phyloP scores from a whole-genome alignment of 2,888 invertebrate genomes.

The Brachypalpus laphriformis region DNA sequence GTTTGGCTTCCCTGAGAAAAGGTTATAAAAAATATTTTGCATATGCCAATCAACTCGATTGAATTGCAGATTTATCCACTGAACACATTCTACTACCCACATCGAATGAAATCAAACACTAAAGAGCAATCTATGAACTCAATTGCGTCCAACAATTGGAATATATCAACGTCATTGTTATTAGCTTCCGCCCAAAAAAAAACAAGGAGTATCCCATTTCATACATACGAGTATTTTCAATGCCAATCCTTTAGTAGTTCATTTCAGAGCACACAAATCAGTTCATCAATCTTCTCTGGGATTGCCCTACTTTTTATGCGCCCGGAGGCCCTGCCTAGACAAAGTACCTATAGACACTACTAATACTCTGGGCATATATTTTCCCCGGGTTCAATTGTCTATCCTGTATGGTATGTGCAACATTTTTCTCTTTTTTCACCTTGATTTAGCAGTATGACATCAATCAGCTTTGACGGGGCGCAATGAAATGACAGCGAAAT shows the following conservation, averaged over 20 bases:
- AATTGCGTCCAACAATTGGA: not conserved
- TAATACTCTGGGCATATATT: not conserved
- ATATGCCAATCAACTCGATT: too few relatives aligned
- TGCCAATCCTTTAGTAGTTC: conserved; percentile 20
- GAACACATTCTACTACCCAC: not conserved
- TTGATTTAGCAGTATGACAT: conserved; percentile 40
- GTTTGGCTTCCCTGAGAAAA: too few relatives aligned
- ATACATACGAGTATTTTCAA: conserved; percentile 21
- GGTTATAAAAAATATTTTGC: too few relatives aligned
- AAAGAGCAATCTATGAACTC: not conserved
- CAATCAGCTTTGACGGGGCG: conserved; percentile 44
- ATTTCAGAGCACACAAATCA: conserved; percentile 41
- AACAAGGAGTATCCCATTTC: conserved; percentile 31
- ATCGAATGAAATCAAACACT: not conserved
- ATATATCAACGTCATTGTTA: conserved; percentile 3
- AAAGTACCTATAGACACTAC: not conserved
- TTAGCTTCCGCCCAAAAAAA: not conserved
- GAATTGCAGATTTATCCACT: too few relatives aligned
- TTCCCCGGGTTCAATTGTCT: not conserved
- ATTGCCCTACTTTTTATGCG: conserved; percentile 10
- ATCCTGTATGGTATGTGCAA: not conserved
- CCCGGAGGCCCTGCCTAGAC: not conserved
- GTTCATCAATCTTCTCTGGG: conserved; percentile 31
- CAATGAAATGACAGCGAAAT: conserved; percentile 46
- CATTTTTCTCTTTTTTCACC: not conserved